These are phyloP conservation scores for Lepus timidus DNA, from an alignment of 2,113 vertebrate species.

Conservation along the genomic window DNA sequence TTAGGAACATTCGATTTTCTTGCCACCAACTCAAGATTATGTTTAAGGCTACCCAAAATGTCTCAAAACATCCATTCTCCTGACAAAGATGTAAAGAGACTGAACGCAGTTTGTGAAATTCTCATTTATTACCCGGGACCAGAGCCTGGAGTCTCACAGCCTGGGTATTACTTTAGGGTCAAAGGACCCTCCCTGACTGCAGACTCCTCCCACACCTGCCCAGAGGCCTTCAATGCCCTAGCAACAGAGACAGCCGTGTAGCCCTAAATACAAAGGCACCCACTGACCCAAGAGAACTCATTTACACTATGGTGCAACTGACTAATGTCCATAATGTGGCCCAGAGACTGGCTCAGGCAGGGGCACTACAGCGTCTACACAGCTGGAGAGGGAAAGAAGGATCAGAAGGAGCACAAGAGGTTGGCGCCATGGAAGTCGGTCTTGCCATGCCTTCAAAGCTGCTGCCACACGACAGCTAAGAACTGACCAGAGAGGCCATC, in stretches of 20 bases:
- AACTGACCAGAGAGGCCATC: background rate
- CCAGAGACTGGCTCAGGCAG: background rate
- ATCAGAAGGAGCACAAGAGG: background rate
- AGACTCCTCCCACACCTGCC: background rate
- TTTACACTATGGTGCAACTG: background rate
- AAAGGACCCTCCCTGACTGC: background rate
- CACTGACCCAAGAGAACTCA: background rate
- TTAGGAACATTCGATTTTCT: background rate
- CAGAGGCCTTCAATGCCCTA: background rate
- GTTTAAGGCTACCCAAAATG: conserved; percentile 14
- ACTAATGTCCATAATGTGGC: background rate
- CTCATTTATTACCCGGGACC: background rate
- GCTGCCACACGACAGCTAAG: background rate
- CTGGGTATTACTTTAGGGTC: background rate
- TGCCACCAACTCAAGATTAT: conserved; percentile 32
- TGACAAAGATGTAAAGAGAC: background rate
- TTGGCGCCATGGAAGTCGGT: background rate
- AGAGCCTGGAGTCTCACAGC: background rate
- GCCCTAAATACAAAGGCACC: background rate
- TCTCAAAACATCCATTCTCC: conserved; percentile 13
- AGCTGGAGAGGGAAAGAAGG: background rate
- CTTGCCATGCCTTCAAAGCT: background rate
- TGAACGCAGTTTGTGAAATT: background rate
- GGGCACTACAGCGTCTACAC: background rate
- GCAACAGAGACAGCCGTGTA: background rate